Conservation (phyloP, 2,888 invertebrate genomes). For the Xestoiulus laeticollis region DNA sequence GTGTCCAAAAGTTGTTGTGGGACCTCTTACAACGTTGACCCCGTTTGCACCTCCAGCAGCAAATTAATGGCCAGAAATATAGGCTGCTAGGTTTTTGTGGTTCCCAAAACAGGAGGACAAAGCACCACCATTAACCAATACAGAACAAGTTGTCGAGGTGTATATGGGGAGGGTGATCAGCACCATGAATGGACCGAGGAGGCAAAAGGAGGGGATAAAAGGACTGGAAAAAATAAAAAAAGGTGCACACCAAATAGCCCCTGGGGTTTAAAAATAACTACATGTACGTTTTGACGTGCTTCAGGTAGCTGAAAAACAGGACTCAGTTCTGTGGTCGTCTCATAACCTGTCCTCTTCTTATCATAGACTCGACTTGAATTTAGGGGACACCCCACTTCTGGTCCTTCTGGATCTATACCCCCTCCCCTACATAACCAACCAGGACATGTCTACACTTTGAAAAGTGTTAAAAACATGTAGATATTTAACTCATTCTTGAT, state of each 20-base stretch:
- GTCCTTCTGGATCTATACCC: background rate
- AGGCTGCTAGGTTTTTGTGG: conserved; percentile 19
- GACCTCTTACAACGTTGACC: background rate
- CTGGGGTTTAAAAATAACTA: conserved; percentile 39
- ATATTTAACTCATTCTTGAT: too few relatives aligned
- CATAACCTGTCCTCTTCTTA: background rate
- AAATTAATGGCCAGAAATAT: background rate
- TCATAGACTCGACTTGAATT: background rate
- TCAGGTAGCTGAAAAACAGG: conserved; percentile 2
- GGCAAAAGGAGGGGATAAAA: background rate
- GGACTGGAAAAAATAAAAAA: background rate
- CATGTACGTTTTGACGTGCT: background rate
- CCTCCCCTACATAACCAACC: too few relatives aligned
- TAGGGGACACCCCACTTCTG: background rate
- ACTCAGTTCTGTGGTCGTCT: conserved; percentile 17
- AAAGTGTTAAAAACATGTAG: too few relatives aligned
- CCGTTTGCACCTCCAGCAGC: background rate
- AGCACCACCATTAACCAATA: conserved; percentile 46
- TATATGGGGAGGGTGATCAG: conserved; percentile 43
- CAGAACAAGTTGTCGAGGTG: conserved; percentile 40
- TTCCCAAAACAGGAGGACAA: conserved; percentile 29
- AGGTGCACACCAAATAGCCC: conserved; percentile 32
- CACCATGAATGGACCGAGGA: background rate
- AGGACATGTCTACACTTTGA: too few relatives aligned
- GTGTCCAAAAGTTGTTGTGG: background rate